These are phyloP conservation scores for Clarias gariepinus DNA, from an alignment of 2,113 vertebrate genomes.

Conservation along the genomic window DNA sequence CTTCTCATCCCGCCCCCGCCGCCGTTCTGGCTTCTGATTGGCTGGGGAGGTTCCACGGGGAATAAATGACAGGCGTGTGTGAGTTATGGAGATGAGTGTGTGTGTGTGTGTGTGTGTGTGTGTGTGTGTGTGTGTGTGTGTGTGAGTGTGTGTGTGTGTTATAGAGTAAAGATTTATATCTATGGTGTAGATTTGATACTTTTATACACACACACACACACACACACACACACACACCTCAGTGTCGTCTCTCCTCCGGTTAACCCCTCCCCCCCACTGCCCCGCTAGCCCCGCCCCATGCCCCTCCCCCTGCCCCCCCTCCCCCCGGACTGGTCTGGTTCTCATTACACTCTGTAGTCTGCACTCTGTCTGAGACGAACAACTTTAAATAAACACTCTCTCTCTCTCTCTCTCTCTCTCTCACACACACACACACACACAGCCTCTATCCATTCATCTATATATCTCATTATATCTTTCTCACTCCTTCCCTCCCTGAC, in stretches of 20 bases:
- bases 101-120: neutral
- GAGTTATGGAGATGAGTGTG: constrained; percentile 3
- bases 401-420: constrained; percentile 35
- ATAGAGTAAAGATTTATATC: too few relatives aligned
- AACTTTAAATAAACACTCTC: constrained; percentile 74
- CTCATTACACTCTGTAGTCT: constrained; percentile 78
- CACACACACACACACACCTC: neutral
- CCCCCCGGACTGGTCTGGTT: constrained; percentile 71
- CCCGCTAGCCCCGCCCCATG: constrained; percentile 40
- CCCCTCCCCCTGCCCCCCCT: constrained; percentile 26
- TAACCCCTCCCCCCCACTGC: constrained; percentile 30
- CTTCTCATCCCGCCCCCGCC: constrained; percentile 49
- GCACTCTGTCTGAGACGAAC: constrained; percentile 77
- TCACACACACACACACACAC: neutral
- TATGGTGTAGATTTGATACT: too few relatives aligned
- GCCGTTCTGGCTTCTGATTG: constrained; percentile 46
- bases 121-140: neutral
- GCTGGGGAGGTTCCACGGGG: neutral
- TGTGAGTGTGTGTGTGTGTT: neutral
- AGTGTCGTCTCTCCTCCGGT: constrained; percentile 45
- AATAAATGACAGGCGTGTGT: constrained; percentile 16
- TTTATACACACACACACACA: neutral
- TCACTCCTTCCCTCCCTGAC: constrained; percentile 8
- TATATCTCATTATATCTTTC: constrained; percentile 20
- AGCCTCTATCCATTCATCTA: too few relatives aligned